These are phyloP conservation scores for Xenotilapia caudafasciata DNA, from an alignment of 2,113 vertebrate genomes.

Conservation along the genomic window DNA sequence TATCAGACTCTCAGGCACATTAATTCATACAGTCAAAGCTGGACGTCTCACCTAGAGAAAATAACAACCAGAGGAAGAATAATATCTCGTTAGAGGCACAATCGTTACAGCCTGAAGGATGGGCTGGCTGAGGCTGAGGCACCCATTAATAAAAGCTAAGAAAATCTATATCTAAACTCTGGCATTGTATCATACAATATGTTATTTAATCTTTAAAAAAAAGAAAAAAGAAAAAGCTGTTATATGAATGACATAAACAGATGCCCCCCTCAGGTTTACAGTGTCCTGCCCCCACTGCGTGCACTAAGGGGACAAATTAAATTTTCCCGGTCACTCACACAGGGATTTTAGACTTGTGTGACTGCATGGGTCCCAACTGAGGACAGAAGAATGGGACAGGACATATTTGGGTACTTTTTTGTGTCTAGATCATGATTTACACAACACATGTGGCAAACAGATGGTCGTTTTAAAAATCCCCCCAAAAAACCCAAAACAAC, in stretches of 20 bases:
- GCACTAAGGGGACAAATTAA: neutral
- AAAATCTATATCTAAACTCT: neutral
- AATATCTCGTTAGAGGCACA: neutral
- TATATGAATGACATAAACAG: neutral
- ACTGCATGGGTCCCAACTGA: neutral
- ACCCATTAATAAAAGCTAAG: neutral
- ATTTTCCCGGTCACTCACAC: neutral
- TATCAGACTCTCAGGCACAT: conserved; percentile 59
- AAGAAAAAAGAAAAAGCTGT: neutral
- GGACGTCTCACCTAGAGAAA: conserved; percentile 36
- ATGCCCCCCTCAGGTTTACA: neutral
- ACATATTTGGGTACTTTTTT: neutral
- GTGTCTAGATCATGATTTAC: neutral
- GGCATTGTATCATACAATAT: neutral
- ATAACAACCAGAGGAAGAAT: neutral
- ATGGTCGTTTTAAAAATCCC: neutral
- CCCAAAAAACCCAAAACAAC: neutral
- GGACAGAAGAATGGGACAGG: neutral
- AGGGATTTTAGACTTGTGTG: neutral
- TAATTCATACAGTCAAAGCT: conserved; percentile 24
- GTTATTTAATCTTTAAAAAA: neutral
- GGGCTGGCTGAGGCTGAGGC: neutral
- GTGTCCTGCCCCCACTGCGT: neutral
- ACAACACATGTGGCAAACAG: neutral
- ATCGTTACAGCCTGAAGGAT: neutral